Evolutionary conservation across 2,797 vertebrate species (phyloP), one percentile per base, ranked within the genome.

Genomic region (Pipistrellus pygmaeus): DNA sequence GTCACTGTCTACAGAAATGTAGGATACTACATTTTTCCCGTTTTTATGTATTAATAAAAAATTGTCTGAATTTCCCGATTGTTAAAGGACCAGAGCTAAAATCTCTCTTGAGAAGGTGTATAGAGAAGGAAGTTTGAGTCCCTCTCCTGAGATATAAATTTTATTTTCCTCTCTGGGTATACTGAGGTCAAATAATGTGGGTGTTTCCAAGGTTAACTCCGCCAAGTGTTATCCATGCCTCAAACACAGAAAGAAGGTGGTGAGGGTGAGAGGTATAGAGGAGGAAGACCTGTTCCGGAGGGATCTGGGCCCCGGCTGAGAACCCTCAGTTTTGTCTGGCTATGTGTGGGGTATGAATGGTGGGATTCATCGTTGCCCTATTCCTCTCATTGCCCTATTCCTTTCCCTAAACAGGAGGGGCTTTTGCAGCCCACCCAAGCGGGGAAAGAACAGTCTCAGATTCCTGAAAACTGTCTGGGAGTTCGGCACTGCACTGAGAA

Each of bases 21-120:
- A 81, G 21, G 55, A 5, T 78, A 30, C 15, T 76, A 53, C 27
- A 7, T 46, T 41, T 76, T 60, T 35, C 48, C 66, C 53, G 66
- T 38, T 11, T 81, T 68, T 66, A 25, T 81, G 57, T 88, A 80
- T 93, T 87, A 84, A 35, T n/a, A 6, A 85, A 77, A 87, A 73
- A 71, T 81, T 21, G n/a, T 17, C 57, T 32, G 20, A 83, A 72
- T 83, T 57, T 82, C 71, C 35, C 27, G 51, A 60, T 92, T 72
- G 11, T 87, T 94, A 83, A 93, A 68, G 44, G n/a, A 90, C 2
- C 51, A 88, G 69, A 94, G 27, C 71, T 83, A 73, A 88, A 86
- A 83, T 78, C 57, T 87, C 81, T 25, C 73, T 21, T 17, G 25
- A 83, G 55, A 81, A 64, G 21, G 2, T 76, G 32, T 68, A 17